phyloP scores from a whole-genome alignment of 2,797 vertebrate species.

The Anguilla obscura region DNA sequence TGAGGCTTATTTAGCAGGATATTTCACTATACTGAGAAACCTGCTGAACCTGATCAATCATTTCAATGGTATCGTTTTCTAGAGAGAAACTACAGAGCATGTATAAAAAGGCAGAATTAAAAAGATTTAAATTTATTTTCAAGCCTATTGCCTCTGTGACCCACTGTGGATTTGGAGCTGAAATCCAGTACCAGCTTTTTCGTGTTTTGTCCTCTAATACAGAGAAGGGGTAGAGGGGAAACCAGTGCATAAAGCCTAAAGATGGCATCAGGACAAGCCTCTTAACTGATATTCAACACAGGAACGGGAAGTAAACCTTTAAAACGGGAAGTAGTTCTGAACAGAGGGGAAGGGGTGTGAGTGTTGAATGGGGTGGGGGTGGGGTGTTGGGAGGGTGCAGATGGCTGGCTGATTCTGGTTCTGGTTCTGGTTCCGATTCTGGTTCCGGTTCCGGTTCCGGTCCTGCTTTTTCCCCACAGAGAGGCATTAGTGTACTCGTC shows the following conservation, averaged over 20 bases:
- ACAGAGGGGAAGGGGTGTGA: background rate
- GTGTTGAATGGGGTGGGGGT: background rate
- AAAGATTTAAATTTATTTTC: background rate
- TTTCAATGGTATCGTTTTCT: too few species aligned
- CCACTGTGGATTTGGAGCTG: background rate
- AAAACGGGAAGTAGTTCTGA: constrained; percentile 25
- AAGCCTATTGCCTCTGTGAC: background rate
- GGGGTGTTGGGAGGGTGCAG: background rate
- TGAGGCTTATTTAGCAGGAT: background rate
- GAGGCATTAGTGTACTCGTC: constrained; percentile 64
- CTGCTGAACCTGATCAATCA: too few species aligned
- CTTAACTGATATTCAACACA: background rate
- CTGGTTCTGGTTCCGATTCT: background rate
- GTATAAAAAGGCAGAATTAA: background rate
- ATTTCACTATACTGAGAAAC: too few species aligned
- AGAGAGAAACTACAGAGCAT: background rate
- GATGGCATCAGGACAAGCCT: background rate
- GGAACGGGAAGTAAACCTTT: background rate
- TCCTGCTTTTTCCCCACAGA: constrained; percentile 53
- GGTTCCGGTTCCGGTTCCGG: background rate
- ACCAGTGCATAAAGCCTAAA: background rate
- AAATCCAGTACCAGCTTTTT: background rate
- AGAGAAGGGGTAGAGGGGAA: background rate
- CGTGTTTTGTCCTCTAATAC: background rate
- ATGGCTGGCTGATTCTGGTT: background rate